Base-by-base conservation (phyloP, 2,888 invertebrate genomes). In the Automeris io region DNA sequence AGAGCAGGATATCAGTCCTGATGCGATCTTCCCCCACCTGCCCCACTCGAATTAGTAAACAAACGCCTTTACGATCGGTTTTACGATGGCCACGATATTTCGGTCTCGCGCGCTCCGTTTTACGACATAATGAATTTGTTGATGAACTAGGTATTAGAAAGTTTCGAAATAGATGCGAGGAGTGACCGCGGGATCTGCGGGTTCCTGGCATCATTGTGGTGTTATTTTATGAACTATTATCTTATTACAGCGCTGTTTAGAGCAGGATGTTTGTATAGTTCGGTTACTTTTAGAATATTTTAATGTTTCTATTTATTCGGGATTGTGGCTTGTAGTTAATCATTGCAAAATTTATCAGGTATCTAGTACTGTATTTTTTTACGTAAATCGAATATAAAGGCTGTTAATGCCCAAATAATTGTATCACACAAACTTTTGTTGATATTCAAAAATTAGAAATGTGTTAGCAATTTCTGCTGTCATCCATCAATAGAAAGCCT, bases 81-180 rank as follows among this genome's bases (percentile, higher is more conserved):
- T 86, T 86, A 85, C 80, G 85, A 82, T 62, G 45, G 80, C 80
- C 78, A 75, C 82, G 85, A 83, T 86, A 85, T 86, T 86, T 86
- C 75, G 81, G 86, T 82, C 82, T 78, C 77, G 81, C 75, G 70
- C 75, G 70, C 74, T 77, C 66, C 70, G 69, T 71, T 85, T 86
- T 85, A 86, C 85, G 86, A 86, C 83, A 83, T 85, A 86, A 85
- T 86, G 83, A 86, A 86, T 86, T 83, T 79, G 83, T 85, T 86
- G 83, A 86, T 86, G 85, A 82, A 85, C 85, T 83, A 76, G 74
- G 79, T 72, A 80, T 81, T 81, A 81, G 82, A 81, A 83, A 83
- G 82, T 83, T 80, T 79, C 65, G 75, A 83, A 85, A 86, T 82
- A 86, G 79, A 79, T 66, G 61, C 67, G 75, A 75, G 71, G 76